These are phyloP conservation scores for Caradrina kadenii DNA, from an alignment of 2,888 invertebrate species.

Conservation along the genomic window DNA sequence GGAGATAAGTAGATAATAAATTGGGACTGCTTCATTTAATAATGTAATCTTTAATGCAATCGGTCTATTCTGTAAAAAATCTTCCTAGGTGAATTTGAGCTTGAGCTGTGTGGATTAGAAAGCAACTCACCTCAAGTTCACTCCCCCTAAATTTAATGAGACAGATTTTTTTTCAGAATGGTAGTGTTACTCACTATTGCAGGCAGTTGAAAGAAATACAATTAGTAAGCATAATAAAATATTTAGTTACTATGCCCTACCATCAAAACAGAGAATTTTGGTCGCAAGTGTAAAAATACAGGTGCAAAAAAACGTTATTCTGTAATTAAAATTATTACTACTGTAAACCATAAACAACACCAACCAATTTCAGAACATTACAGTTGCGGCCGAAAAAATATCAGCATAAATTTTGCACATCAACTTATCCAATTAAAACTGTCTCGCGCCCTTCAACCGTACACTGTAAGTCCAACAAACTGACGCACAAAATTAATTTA, in stretches of 20 bases:
- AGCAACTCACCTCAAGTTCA: no score
- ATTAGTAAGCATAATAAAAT: background rate
- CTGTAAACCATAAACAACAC: constrained; percentile 28
- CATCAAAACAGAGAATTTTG: background rate
- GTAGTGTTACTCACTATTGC: no score
- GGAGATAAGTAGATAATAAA: no score
- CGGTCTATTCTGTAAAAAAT: no score
- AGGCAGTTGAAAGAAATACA: background rate
- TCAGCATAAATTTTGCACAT: constrained; percentile 51
- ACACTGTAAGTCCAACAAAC: constrained; percentile 59
- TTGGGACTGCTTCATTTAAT: no score
- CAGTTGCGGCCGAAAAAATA: constrained; percentile 41
- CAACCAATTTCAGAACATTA: constrained; percentile 32
- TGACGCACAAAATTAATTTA: constrained; percentile 72
- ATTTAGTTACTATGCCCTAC: background rate
- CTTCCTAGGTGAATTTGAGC: no score
- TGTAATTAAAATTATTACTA: constrained; percentile 24
- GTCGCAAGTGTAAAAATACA: background rate
- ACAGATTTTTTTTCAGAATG: no score
- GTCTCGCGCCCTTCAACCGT: constrained; percentile 64
- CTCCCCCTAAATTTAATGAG: no score
- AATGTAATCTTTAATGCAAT: no score
- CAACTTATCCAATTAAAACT: constrained; percentile 71
- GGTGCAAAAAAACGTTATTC: constrained; percentile 8
- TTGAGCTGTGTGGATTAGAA: no score